Conservation (phyloP, 1,140 invertebrate genomes). For the Drosophila rhopaloa region DNA sequence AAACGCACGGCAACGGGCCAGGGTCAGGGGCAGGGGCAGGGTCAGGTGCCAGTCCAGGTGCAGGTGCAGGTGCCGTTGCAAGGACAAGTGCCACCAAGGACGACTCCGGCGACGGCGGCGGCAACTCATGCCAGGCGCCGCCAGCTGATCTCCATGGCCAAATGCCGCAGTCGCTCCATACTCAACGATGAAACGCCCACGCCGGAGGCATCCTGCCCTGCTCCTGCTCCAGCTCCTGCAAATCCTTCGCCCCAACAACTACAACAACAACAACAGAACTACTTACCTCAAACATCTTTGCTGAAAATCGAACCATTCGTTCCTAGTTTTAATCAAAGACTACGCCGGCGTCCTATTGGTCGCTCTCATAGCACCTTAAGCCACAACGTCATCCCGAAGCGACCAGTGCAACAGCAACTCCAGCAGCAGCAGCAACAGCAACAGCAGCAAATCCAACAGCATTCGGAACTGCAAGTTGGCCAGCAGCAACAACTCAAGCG, state of each 20-base stretch:
- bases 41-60: constrained; percentile 26
- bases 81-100: constrained; percentile 40
- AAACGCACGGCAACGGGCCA: constrained; percentile 64
- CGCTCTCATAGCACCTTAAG: constrained; percentile 86
- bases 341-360: constrained; percentile 85
- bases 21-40: constrained; percentile 34
- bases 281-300: constrained; percentile 85
- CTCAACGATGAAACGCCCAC: constrained; percentile 57
- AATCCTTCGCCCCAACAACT: constrained; percentile 34
- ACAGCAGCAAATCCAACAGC: constrained; percentile 22
- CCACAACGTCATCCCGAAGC: constrained; percentile 60
- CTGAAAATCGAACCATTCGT: constrained; percentile 87
- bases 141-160: constrained; percentile 71
- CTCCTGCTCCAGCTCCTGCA: constrained; percentile 29
- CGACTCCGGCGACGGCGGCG: constrained; percentile 33
- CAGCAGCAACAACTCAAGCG: constrained; percentile 53
- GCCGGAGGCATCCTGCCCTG: constrained; percentile 27
- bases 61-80: constrained; percentile 29
- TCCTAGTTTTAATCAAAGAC: constrained; percentile 85
- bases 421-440: constrained; percentile 25
- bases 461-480: constrained; percentile 47
- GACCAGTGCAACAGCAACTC: constrained; percentile 29
- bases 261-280: constrained; percentile 70
- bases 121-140: constrained; percentile 69
- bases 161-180: constrained; percentile 66